phyloP scores from a whole-genome alignment of 2,888 invertebrate genomes.

The Amphipyra berbera region DNA sequence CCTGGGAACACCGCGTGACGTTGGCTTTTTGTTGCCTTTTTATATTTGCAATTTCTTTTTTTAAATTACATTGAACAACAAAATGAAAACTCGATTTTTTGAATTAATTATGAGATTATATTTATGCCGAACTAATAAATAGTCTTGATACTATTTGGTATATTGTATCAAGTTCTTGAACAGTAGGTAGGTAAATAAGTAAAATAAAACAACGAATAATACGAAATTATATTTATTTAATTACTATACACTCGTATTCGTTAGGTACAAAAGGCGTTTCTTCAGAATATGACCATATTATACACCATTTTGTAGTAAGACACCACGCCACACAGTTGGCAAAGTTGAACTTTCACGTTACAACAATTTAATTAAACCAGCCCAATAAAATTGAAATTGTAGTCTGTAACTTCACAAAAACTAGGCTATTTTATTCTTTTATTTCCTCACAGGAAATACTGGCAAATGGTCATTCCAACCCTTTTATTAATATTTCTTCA shows the following conservation, averaged over 20 bases:
- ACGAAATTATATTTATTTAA: conserved; percentile 50
- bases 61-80: too few species aligned
- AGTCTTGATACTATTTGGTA: too few species aligned
- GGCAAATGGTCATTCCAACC: not conserved
- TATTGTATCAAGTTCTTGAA: too few species aligned
- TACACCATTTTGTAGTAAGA: not conserved
- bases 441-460: not conserved
- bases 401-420: too few species aligned
- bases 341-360: too few species aligned
- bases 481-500: not conserved
- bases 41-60: too few species aligned
- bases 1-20: conserved; percentile 78
- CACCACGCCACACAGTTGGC: too few species aligned
- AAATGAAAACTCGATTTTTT: too few species aligned
- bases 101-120: too few species aligned
- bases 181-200: not conserved
- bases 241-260: conserved; percentile 31
- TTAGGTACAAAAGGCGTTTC: conserved; percentile 36
- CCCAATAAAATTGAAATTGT: not conserved
- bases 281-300: conserved; percentile 2
- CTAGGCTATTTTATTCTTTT: not conserved
- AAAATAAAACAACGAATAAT: conserved; percentile 24
- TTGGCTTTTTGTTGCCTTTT: conserved; percentile 68
- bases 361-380: too few species aligned
- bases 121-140: too few species aligned